Conservation (phyloP, 2,797 vertebrate genomes). For the Coregonus suidteri region DNA sequence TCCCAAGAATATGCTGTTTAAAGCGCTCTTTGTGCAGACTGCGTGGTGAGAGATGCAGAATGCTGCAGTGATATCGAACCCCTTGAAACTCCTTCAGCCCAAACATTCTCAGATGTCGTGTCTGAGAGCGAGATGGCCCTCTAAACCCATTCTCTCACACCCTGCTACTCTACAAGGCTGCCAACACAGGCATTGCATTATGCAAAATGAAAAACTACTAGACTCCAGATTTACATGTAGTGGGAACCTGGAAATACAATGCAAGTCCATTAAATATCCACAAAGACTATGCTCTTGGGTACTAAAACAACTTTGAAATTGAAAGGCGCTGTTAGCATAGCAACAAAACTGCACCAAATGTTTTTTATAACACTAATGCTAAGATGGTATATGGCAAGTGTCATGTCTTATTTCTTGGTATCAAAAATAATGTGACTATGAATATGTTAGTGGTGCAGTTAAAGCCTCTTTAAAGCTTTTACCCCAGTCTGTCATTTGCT, state of each 20-base stretch:
- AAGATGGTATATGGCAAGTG: constrained; percentile 1
- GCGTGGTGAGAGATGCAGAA: not conserved
- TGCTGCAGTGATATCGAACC: constrained; percentile 7
- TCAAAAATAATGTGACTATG: not conserved
- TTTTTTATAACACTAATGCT: constrained; percentile 44
- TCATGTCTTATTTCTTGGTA: not conserved
- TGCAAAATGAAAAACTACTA: not conserved
- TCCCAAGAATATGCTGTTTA: not conserved
- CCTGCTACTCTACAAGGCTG: too few species aligned
- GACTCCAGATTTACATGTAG: not conserved
- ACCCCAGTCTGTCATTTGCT: not conserved
- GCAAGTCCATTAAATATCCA: too few species aligned
- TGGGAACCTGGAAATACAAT: not conserved
- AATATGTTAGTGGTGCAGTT: constrained; percentile 2
- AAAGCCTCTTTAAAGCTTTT: not conserved
- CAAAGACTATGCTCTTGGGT: constrained; percentile 24
- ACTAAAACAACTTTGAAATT: constrained; percentile 39
- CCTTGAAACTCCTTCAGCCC: constrained; percentile 8
- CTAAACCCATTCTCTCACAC: not conserved
- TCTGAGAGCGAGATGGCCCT: constrained; percentile 9
- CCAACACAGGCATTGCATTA: not conserved
- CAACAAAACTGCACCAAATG: constrained; percentile 34
- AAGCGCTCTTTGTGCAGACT: constrained; percentile 6
- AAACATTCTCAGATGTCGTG: constrained; percentile 13
- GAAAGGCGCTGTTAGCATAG: constrained; percentile 29